phyloP scores from a whole-genome alignment of 2,113 vertebrate genomes.

The Saimiri boliviensis region DNA sequence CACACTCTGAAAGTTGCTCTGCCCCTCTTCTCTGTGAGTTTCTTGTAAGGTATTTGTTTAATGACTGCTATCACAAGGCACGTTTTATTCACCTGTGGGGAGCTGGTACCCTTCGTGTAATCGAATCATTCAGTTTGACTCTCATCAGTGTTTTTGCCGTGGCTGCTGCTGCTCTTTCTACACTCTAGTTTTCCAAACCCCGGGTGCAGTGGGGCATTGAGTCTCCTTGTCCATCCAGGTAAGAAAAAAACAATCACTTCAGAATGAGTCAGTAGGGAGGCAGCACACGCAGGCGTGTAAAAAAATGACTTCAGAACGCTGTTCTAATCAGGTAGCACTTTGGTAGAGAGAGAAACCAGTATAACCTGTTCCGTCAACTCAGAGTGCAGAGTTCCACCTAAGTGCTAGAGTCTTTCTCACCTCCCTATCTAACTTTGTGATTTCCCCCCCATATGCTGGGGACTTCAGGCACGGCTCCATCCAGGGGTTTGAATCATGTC shows the following conservation, averaged over 20 bases:
- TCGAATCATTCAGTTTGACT: not conserved
- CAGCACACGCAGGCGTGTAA: not conserved
- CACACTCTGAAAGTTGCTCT: too few species aligned
- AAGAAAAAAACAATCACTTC: not conserved
- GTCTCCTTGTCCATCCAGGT: not conserved
- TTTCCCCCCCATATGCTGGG: not conserved
- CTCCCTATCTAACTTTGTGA: too few species aligned
- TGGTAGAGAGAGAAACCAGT: not conserved
- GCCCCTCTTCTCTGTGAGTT: not conserved
- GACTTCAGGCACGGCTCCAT: not conserved
- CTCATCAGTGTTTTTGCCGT: not conserved
- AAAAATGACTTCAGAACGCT: not conserved
- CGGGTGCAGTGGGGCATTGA: not conserved
- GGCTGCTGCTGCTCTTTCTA: not conserved
- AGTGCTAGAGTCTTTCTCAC: not conserved
- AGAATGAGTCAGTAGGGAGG: not conserved
- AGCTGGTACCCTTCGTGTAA: not conserved
- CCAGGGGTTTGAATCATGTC: not conserved
- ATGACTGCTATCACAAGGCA: rapidly evolving
- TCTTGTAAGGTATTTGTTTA: not conserved
- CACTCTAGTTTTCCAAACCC: not conserved
- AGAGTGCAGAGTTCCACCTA: not conserved
- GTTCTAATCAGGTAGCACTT: not conserved
- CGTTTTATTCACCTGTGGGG: not conserved
- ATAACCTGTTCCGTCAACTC: not conserved